Base-by-base conservation (phyloP, 2,888 invertebrate genomes). In the Heliconius aoede region DNA sequence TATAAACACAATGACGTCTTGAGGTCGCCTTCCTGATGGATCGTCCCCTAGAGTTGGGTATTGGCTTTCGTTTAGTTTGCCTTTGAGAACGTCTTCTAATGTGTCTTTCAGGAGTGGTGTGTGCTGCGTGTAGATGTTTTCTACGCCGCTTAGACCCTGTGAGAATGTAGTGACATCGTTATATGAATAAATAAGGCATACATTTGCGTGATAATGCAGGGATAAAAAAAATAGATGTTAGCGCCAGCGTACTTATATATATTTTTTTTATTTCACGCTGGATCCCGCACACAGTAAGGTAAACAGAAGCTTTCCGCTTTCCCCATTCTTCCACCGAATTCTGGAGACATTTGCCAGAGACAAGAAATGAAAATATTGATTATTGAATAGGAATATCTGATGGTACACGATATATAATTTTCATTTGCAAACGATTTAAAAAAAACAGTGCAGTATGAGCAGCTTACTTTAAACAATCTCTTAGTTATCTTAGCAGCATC, bases 61-160 rank as follows among this genome's bases (percentile, higher is more conserved):
- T 7, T 96, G 91, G 78, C 96, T 96, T 84, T 98, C 98, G 76
- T 97, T 96, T n/a, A 99, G 95, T 85, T 97, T 97, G 2, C 98
- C 99, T 88, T 98, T 98, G 55, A 98, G 95, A 1, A 99, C 94
- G 86, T 98, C 98, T 84, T 99, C 99, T 0, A 99, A 88, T 0
- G 97, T 97, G 87, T 98, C 98, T 84, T 97, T 96, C 9, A 99
- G 91, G 32, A 98, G 94, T 0, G 99, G 99, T n/a, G 97, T 97
- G 91, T 99, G 99, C 87, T 99, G 99, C 0, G 99, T 99, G 93
- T 99, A 99, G 79, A 99, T 98, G 91, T 99, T 99, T 89, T 99
- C 99, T 0, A 99, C 99, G 1, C 99, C 99, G 92, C 97, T 98
- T 28, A 98, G 93, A 26, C 98, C 98, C 95, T 96, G 86, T 83